A percentile compares a stretch with the other conserved stretches of the same genome.
Evolutionary conservation across 2,113 vertebrate genomes (phyloP).

Genomic region (Cavia porcellus): DNA sequence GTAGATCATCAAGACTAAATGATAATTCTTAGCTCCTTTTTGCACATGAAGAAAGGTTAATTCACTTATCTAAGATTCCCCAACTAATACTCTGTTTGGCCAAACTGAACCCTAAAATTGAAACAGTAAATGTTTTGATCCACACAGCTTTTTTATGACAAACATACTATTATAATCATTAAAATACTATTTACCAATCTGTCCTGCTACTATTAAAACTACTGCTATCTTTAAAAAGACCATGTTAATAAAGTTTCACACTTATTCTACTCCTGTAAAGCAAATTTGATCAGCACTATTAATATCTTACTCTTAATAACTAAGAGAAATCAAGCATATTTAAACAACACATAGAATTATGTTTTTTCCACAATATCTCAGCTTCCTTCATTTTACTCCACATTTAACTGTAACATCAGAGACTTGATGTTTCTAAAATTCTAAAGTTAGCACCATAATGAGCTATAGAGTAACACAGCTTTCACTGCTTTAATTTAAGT

Average conservation of each 20-base stretch:
- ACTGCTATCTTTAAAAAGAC: not conserved
- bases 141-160: not conserved
- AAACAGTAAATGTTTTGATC: not conserved
- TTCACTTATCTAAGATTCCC: not conserved
- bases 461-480: not conserved
- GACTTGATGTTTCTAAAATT: not conserved
- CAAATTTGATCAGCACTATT: not conserved
- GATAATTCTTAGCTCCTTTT: not conserved
- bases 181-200: not conserved
- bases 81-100: not conserved
- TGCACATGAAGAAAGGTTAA: not conserved
- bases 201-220: not conserved
- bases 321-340: not conserved
- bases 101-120: not conserved
- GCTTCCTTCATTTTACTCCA: not conserved
- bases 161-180: not conserved
- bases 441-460: constrained; percentile 20
- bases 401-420: constrained; percentile 4
- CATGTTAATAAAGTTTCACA: not conserved
- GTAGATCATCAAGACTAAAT: not conserved
- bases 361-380: constrained; percentile 27
- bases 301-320: not conserved
- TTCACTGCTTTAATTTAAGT: constrained; percentile 51
- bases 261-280: not conserved
- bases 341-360: not conserved